Percentiles rank a stretch among this genome's conserved stretches.
These are phyloP conservation scores for Acanthurus leucopareius DNA, from an alignment of 2,797 vertebrate species.

Conservation along the genomic window DNA sequence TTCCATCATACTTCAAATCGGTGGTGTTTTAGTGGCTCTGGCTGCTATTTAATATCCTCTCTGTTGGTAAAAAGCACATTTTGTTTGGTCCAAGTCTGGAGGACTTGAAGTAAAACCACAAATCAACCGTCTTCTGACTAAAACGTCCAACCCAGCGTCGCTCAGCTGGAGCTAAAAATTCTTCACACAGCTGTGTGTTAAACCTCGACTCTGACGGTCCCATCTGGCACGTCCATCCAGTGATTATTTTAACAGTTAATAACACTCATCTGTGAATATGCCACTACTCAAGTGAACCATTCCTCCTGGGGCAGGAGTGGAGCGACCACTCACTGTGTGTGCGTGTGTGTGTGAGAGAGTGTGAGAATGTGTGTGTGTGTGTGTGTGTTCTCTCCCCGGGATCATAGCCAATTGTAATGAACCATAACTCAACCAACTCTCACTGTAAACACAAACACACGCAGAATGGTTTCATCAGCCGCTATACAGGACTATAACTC, in stretches of 20 bases:
- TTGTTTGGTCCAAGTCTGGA: conserved; percentile 30
- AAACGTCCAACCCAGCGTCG: conserved; percentile 1
- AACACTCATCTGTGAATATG: conserved; percentile 82
- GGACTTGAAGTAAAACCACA: not conserved
- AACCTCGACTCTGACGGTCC: conserved; percentile 25
- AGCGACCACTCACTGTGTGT: conserved; percentile 82
- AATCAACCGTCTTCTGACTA: no score
- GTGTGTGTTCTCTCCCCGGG: conserved; percentile 35
- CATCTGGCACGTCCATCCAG: conserved; percentile 64
- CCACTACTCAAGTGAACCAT: conserved; percentile 72
- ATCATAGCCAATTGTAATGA: conserved; percentile 78
- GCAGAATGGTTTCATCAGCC: conserved; percentile 47
- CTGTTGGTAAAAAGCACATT: not conserved
- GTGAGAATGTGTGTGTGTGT: conserved; percentile 50
- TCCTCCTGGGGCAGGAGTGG: conserved; percentile 68
- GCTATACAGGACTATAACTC: conserved; percentile 59
- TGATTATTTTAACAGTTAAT: conserved; percentile 35
- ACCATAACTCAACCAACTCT: conserved; percentile 67
- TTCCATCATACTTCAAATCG: no score
- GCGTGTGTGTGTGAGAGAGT: conserved; percentile 15
- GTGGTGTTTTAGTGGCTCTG: no score
- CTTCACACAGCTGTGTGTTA: not conserved
- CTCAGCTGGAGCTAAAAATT: not conserved
- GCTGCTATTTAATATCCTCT: no score
- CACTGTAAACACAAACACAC: conserved; percentile 73